These are phyloP conservation scores for Trinorchestia longiramus DNA, from an alignment of 1,140 invertebrate species.

Conservation along the genomic window DNA sequence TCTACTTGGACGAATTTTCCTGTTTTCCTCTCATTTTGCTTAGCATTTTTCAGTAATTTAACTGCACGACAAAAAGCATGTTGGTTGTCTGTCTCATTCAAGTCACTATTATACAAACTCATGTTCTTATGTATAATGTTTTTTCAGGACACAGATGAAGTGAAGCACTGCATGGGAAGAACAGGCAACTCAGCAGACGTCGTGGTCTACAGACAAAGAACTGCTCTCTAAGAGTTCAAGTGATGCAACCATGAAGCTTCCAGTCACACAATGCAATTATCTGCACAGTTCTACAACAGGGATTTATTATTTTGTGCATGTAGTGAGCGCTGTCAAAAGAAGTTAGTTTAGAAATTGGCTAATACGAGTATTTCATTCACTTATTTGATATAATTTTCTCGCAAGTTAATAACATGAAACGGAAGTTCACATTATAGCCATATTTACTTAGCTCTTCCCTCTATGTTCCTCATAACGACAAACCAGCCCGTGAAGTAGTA, in stretches of 20 bases:
- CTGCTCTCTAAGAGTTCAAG: background rate
- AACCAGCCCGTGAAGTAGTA: background rate
- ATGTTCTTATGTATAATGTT: too few species aligned
- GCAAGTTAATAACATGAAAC: background rate
- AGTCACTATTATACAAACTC: too few species aligned
- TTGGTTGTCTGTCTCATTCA: too few species aligned
- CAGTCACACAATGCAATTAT: background rate
- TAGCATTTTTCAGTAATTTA: too few species aligned
- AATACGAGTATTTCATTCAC: background rate
- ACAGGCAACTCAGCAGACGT: background rate
- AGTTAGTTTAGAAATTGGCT: background rate
- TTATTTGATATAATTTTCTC: background rate
- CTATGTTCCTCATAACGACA: background rate
- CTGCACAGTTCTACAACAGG: background rate
- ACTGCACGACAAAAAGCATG: too few species aligned
- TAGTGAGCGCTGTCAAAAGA: background rate
- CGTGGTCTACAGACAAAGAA: conserved; percentile 1
- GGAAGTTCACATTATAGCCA: background rate
- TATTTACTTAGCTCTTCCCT: background rate
- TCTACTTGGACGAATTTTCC: too few species aligned
- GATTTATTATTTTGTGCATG: background rate
- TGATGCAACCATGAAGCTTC: background rate
- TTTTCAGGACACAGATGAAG: background rate
- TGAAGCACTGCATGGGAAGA: background rate
- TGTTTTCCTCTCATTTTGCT: too few species aligned